A percentile compares a stretch with the other conserved stretches of the same genome.
phyloP scores from a whole-genome alignment of 2,113 vertebrate species.

The Poeciliopsis retropinna region DNA sequence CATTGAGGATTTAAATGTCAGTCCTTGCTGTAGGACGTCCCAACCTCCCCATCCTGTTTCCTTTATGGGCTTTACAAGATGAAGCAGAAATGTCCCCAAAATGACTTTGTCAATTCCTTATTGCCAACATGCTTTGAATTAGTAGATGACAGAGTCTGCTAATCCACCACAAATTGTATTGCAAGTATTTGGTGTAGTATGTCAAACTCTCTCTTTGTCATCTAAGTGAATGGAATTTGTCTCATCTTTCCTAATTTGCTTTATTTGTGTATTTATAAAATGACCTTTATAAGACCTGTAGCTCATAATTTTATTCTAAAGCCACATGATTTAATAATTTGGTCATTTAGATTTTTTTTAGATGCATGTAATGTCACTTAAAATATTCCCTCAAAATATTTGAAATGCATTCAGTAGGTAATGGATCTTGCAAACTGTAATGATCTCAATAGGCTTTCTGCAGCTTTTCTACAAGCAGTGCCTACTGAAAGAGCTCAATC shows the following conservation, averaged over 20 bases:
- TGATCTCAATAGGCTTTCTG: too few species aligned
- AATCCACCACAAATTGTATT: background rate
- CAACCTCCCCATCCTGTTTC: conserved; percentile 7
- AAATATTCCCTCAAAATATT: background rate
- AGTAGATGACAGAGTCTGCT: conserved; percentile 2
- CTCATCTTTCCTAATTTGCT: background rate
- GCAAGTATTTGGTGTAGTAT: background rate
- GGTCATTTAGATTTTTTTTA: background rate
- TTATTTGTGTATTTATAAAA: background rate
- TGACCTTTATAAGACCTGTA: background rate
- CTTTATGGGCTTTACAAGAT: conserved; percentile 9
- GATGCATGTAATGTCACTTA: background rate
- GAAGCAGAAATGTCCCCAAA: conserved; percentile 23
- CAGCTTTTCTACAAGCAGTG: too few species aligned
- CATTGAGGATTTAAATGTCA: conserved; percentile 39
- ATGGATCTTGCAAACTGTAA: background rate
- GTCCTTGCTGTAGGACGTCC: conserved; percentile 45
- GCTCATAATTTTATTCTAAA: background rate
- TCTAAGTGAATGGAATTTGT: background rate
- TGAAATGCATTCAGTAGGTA: background rate
- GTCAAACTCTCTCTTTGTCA: background rate
- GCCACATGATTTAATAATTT: background rate
- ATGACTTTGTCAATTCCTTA: conserved; percentile 17
- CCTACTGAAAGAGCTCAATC: too few species aligned
- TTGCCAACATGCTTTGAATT: conserved; percentile 22